A percentile compares a stretch with the other conserved stretches of the same genome.
Conservation (phyloP, 2,888 invertebrate species). For the Vanessa cardui region DNA sequence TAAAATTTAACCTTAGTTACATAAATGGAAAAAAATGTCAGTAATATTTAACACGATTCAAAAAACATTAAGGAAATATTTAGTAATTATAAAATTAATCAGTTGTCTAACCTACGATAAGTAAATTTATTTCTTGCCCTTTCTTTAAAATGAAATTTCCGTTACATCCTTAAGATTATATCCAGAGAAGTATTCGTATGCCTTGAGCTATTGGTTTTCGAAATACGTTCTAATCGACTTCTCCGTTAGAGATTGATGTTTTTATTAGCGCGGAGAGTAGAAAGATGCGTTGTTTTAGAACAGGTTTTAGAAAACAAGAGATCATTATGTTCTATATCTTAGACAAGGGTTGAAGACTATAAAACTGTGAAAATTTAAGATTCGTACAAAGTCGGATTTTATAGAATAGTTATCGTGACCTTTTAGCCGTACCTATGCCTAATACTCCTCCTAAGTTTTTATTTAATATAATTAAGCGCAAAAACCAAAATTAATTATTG, state of each 20-base stretch:
- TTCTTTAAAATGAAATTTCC: not conserved
- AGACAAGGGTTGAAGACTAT: not conserved
- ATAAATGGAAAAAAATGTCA: too few species aligned
- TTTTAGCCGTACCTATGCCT: too few species aligned
- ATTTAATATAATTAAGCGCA: not conserved
- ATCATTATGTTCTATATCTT: not conserved
- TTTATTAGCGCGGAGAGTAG: conserved; percentile 36
- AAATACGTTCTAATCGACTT: conserved; percentile 40
- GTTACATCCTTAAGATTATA: not conserved
- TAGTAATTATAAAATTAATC: too few species aligned
- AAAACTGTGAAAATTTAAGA: not conserved
- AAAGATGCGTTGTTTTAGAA: conserved; percentile 25
- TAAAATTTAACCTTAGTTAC: too few species aligned
- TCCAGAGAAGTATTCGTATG: conserved; percentile 7
- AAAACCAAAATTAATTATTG: not conserved
- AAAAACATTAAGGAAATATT: too few species aligned
- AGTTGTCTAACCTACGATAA: too few species aligned
- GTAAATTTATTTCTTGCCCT: too few species aligned
- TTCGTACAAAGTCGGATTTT: too few species aligned
- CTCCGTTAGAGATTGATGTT: conserved; percentile 37
- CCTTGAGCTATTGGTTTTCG: conserved; percentile 41
- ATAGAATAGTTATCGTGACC: too few species aligned
- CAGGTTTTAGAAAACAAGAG: conserved; percentile 21
- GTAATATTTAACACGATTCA: too few species aligned
- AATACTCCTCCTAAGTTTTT: too few species aligned